Conservation (phyloP, 1,140 invertebrate species). For the Pomacea maculata region DNA sequence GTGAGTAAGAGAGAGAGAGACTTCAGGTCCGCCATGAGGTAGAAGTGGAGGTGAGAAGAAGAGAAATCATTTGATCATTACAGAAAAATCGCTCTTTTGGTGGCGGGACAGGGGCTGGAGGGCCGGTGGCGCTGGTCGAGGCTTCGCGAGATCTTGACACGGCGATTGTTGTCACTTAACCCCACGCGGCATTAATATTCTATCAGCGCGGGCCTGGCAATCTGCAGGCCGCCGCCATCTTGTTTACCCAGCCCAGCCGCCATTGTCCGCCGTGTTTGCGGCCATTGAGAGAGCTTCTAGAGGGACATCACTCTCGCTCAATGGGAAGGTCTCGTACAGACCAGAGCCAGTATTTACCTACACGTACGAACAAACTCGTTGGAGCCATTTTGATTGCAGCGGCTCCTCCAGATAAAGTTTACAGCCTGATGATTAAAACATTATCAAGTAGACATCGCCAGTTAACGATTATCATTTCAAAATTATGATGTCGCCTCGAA, state of each 20-base stretch:
- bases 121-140: slow-evolving; percentile 1
- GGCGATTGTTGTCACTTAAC: slow-evolving; percentile 20
- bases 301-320: slow-evolving; percentile 22
- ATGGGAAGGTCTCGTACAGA: slow-evolving; percentile 11
- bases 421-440: slow-evolving; percentile 17
- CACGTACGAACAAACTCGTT: slow-evolving; percentile 24
- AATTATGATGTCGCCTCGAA: not conserved
- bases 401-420: slow-evolving; percentile 13
- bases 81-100: slow-evolving; percentile 13
- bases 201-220: slow-evolving; percentile 9
- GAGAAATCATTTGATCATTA: slow-evolving; percentile 28
- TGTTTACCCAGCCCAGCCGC: slow-evolving; percentile 20
- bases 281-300: slow-evolving; percentile 16
- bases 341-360: slow-evolving; percentile 20
- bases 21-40: not conserved
- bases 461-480: too few relatives aligned
- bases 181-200: slow-evolving; percentile 24
- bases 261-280: slow-evolving; percentile 22
- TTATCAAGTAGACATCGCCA: slow-evolving; percentile 6
- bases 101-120: not conserved
- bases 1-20: too few relatives aligned
- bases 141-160: slow-evolving; percentile 11
- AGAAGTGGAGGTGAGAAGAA: slow-evolving; percentile 2
- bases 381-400: slow-evolving; percentile 23
- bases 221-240: slow-evolving; percentile 27